A percentile compares a stretch with the other conserved stretches of the same genome.
Conservation (phyloP, 2,797 vertebrate species). For the Oceanodroma leucorhoa region DNA sequence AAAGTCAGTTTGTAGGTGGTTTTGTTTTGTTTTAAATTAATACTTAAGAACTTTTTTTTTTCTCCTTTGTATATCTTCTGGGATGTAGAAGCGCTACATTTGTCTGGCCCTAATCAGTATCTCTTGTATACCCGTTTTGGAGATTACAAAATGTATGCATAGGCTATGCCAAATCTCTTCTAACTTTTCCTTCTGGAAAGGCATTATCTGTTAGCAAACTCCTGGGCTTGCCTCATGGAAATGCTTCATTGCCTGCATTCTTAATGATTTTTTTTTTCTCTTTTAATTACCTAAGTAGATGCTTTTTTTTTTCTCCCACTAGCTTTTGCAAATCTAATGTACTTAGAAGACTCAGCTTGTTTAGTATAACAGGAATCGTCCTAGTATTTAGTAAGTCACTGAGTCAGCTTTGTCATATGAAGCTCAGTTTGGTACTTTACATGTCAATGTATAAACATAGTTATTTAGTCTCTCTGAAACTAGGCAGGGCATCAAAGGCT, state of each 20-base stretch:
- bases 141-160: neutral
- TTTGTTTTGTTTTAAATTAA: neutral
- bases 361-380: neutral
- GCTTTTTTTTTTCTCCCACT: neutral
- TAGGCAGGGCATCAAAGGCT: neutral
- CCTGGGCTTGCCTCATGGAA: neutral
- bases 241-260: neutral
- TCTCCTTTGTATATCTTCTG: neutral
- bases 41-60: neutral
- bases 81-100: neutral
- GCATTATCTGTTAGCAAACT: neutral
- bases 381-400: neutral
- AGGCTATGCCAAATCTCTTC: neutral
- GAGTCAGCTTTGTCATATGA: neutral
- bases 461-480: slow-evolving; percentile 9
- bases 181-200: neutral
- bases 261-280: neutral
- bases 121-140: neutral
- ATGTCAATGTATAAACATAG: neutral
- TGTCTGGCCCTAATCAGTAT: neutral
- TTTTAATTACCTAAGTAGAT: neutral
- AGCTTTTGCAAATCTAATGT: neutral
- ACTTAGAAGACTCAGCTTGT: neutral
- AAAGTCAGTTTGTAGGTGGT: neutral
- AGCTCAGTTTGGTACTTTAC: neutral